Conservation (phyloP, 2,113 vertebrate genomes). For the Heterochromis multidens region DNA sequence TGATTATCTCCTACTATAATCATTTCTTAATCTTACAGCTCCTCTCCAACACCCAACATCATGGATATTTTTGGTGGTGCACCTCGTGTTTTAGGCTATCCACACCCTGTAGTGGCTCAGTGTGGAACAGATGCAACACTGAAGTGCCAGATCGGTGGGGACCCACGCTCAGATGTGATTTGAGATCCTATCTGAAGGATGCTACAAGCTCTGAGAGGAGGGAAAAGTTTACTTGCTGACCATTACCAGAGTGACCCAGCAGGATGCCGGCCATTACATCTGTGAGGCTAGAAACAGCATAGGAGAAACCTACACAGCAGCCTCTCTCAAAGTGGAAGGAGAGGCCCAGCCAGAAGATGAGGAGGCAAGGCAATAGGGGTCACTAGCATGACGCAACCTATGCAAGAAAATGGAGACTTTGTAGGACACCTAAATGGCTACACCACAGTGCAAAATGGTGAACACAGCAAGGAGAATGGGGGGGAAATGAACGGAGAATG, state of each 20-base stretch:
- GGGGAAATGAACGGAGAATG: not conserved
- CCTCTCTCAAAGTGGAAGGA: slow-evolving; percentile 83
- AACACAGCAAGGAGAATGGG: not conserved
- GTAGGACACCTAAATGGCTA: slow-evolving; percentile 45
- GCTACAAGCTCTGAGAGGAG: slow-evolving; percentile 77
- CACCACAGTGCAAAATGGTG: slow-evolving; percentile 17
- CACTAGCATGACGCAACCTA: slow-evolving; percentile 10
- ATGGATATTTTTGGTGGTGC: slow-evolving; percentile 87
- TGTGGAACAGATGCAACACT: slow-evolving; percentile 80
- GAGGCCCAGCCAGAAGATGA: slow-evolving; percentile 1
- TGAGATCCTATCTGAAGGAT: slow-evolving; percentile 79
- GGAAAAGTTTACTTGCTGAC: slow-evolving; percentile 82
- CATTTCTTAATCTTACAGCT: slow-evolving; percentile 16
- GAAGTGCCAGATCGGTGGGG: slow-evolving; percentile 85
- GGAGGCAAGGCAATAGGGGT: not conserved
- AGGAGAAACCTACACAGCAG: slow-evolving; percentile 90
- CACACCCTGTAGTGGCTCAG: slow-evolving; percentile 81
- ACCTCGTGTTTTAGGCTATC: slow-evolving; percentile 88
- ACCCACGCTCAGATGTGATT: slow-evolving; percentile 83
- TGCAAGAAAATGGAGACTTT: slow-evolving; percentile 11
- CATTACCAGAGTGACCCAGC: slow-evolving; percentile 72
- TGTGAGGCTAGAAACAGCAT: slow-evolving; percentile 88
- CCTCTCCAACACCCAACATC: not conserved
- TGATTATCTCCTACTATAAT: not conserved
- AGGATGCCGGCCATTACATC: slow-evolving; percentile 88